Evolutionary conservation across 2,888 invertebrate genomes (phyloP).

Genomic region (Microchrysa polita): DNA sequence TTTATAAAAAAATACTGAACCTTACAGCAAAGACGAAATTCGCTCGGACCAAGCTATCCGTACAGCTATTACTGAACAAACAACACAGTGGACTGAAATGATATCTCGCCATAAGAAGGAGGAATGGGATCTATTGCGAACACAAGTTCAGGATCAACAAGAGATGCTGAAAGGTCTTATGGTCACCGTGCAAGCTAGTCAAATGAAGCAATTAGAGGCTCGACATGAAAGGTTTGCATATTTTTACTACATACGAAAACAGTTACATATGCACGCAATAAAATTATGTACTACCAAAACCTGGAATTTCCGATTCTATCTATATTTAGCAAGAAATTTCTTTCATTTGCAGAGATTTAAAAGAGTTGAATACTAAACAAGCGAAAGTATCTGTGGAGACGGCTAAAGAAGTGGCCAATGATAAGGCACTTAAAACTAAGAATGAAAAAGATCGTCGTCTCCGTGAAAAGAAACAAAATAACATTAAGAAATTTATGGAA

Average conservation of each 20-base stretch:
- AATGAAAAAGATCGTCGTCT: slow-evolving; percentile 95
- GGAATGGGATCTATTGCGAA: slow-evolving; percentile 82
- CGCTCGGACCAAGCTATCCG: slow-evolving; percentile 81
- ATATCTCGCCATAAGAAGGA: slow-evolving; percentile 84
- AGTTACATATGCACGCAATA: too few species aligned
- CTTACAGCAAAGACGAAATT: slow-evolving; percentile 79
- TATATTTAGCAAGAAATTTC: too few species aligned
- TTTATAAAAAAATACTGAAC: neutral
- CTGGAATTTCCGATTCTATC: neutral
- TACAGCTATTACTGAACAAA: slow-evolving; percentile 90
- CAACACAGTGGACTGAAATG: slow-evolving; percentile 93
- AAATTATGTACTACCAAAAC: too few species aligned
- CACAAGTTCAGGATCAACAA: slow-evolving; percentile 86
- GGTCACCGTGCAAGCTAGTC: slow-evolving; percentile 81
- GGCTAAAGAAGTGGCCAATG: slow-evolving; percentile 93
- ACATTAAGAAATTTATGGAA: slow-evolving; percentile 97
- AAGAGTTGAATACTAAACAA: slow-evolving; percentile 94
- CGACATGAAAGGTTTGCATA: slow-evolving; percentile 76
- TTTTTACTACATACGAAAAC: neutral
- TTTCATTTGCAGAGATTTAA: slow-evolving; percentile 77
- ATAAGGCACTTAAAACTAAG: slow-evolving; percentile 95
- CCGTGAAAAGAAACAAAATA: slow-evolving; percentile 95
- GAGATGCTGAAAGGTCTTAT: slow-evolving; percentile 79
- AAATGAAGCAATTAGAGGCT: slow-evolving; percentile 88
- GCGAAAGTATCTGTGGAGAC: slow-evolving; percentile 98